phyloP scores from a whole-genome alignment of 2,113 vertebrate genomes.

The Smithornis capensis region DNA sequence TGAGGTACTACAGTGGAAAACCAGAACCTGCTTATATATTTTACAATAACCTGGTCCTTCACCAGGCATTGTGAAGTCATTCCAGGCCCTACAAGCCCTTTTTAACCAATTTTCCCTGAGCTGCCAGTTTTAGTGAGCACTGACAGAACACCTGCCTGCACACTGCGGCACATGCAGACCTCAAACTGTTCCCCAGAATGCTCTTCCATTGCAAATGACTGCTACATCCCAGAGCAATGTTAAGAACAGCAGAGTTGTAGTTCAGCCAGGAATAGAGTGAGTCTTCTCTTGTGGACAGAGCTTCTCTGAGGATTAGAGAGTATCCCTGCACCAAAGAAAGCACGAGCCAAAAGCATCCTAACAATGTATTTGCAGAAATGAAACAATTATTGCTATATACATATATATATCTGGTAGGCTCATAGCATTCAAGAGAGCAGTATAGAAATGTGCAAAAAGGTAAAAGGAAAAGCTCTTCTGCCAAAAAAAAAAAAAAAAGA shows the following conservation, averaged over 20 bases:
- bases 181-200: slow-evolving; percentile 53
- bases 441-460: neutral
- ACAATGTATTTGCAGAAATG: neutral
- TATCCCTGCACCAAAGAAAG: slow-evolving; percentile 42
- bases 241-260: slow-evolving; percentile 44
- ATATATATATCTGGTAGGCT: neutral
- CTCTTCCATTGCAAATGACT: slow-evolving; percentile 10
- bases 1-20: slow-evolving; percentile 73
- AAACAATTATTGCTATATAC: neutral
- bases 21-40: slow-evolving; percentile 72
- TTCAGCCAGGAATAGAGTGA: slow-evolving; percentile 44
- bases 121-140: slow-evolving; percentile 39
- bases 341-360: neutral
- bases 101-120: slow-evolving; percentile 50
- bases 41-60: slow-evolving; percentile 65
- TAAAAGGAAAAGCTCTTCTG: neutral
- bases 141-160: slow-evolving; percentile 49
- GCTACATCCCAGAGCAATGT: slow-evolving; percentile 24
- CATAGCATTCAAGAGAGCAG: neutral
- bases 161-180: slow-evolving; percentile 19
- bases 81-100: slow-evolving; percentile 66
- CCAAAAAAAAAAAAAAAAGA: neutral
- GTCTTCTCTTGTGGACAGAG: slow-evolving; percentile 44
- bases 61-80: slow-evolving; percentile 65
- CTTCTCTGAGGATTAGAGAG: slow-evolving; percentile 38